Evolutionary conservation across 2,888 invertebrate genomes (phyloP).

Genomic region (Heteromurus nitidus): DNA sequence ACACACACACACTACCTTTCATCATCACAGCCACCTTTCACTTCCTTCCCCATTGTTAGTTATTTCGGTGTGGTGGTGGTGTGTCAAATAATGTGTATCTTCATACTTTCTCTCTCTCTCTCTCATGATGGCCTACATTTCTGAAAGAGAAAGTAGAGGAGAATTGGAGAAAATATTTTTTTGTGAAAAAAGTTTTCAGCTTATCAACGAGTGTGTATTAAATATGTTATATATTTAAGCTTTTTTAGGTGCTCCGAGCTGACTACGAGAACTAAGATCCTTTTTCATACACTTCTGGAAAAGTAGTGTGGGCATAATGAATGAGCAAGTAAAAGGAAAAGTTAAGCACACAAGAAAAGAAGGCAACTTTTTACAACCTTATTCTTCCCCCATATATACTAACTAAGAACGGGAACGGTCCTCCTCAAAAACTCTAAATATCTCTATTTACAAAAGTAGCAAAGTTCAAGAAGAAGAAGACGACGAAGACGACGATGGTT

Average conservation of each 20-base stretch:
- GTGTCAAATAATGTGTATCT: constrained; percentile 12
- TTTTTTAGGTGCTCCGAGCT: too few species aligned
- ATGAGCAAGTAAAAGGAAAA: too few species aligned
- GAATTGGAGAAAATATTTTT: background rate
- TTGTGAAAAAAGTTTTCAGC: constrained; percentile 6
- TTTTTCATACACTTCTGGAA: background rate
- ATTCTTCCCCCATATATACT: constrained; percentile 11
- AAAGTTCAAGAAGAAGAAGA: constrained; percentile 11
- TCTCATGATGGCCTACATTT: background rate
- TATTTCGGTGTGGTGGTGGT: background rate
- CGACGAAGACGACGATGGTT: constrained; percentile 10
- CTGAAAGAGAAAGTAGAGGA: background rate
- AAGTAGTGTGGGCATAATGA: constrained; percentile 16
- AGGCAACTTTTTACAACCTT: constrained; percentile 56
- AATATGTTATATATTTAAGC: background rate
- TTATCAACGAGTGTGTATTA: constrained; percentile 6
- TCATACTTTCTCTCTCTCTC: background rate
- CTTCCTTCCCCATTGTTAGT: constrained; percentile 2
- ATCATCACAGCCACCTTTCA: constrained; percentile 2
- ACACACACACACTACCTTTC: background rate
- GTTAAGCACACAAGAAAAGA: constrained; percentile 42
- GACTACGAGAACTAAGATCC: background rate
- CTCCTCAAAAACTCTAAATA: constrained; percentile 43
- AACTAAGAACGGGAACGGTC: constrained; percentile 17
- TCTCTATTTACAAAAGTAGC: constrained; percentile 53